phyloP scores from a whole-genome alignment of 2,113 vertebrate species.

The Himantopus leucocephalus region DNA sequence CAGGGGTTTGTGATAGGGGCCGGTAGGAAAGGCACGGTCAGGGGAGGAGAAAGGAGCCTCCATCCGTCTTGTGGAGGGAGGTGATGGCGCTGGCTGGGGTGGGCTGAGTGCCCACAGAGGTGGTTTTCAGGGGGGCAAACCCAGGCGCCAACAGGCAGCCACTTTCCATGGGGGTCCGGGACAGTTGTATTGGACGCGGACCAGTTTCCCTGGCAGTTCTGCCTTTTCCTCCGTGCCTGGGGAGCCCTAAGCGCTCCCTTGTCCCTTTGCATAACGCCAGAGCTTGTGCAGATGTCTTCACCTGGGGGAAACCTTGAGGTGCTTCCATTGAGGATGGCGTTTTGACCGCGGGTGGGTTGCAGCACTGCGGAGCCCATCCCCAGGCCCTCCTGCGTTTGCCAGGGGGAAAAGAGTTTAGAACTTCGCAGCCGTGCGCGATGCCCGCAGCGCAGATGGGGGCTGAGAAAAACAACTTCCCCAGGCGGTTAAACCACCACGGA shows the following conservation, averaged over 20 bases:
- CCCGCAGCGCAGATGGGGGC: background rate
- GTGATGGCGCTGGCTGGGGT: background rate
- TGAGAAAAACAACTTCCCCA: slow-evolving; percentile 8
- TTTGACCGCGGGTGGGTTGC: background rate
- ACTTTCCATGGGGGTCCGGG: background rate
- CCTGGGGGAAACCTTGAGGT: background rate
- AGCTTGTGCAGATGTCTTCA: rapidly evolving
- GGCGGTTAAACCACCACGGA: background rate
- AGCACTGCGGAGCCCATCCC: background rate
- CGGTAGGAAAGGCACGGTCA: background rate
- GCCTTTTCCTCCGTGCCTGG: background rate
- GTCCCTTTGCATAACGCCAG: background rate
- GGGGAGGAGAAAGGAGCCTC: background rate
- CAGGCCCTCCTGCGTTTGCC: background rate
- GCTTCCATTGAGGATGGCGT: background rate
- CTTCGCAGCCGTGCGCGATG: background rate
- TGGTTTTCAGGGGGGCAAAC: background rate
- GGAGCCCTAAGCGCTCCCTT: background rate
- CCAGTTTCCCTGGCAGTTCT: background rate
- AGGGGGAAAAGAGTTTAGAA: background rate
- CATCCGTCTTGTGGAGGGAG: background rate
- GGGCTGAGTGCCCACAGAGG: background rate
- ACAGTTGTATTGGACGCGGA: background rate
- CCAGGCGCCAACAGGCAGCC: background rate
- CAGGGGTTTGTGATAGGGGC: background rate